A percentile compares a stretch with the other conserved stretches of the same genome.
phyloP scores from a whole-genome alignment of 2,888 invertebrate genomes.

The Danaus chrysippus region DNA sequence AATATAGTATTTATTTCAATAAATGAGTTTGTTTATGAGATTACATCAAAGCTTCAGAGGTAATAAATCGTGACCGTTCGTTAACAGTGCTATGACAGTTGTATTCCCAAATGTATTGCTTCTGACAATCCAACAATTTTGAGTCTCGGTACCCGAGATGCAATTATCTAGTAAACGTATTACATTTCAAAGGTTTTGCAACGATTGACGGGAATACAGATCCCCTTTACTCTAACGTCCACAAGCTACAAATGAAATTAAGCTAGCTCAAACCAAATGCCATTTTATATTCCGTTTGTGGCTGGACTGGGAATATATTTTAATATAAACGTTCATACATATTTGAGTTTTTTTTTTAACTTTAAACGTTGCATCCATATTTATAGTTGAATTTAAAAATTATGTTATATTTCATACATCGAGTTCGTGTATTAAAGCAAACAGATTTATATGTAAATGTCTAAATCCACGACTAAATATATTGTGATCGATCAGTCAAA shows the following conservation, averaged over 20 bases:
- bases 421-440: neutral
- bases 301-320: too few species aligned
- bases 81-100: conserved; percentile 27
- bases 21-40: conserved; percentile 15
- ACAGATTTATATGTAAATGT: conserved; percentile 40
- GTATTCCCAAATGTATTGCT: conserved; percentile 24
- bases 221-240: conserved; percentile 1
- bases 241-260: neutral
- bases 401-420: too few species aligned
- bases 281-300: neutral
- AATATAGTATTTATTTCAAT: too few species aligned
- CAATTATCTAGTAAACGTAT: conserved; percentile 16
- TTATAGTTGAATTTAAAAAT: too few species aligned
- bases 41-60: conserved; percentile 27
- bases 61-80: conserved; percentile 27
- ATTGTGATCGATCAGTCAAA: conserved; percentile 11
- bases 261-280: neutral
- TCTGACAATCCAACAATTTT: conserved; percentile 11
- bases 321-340: too few species aligned
- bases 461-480: conserved; percentile 30
- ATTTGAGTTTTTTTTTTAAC: too few species aligned
- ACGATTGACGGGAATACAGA: conserved; percentile 2
- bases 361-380: too few species aligned
- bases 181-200: conserved; percentile 10
- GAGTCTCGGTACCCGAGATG: conserved; percentile 10